Evolutionary conservation across 2,113 vertebrate species (phyloP).

Genomic region (Neodontobutis hainanensis): DNA sequence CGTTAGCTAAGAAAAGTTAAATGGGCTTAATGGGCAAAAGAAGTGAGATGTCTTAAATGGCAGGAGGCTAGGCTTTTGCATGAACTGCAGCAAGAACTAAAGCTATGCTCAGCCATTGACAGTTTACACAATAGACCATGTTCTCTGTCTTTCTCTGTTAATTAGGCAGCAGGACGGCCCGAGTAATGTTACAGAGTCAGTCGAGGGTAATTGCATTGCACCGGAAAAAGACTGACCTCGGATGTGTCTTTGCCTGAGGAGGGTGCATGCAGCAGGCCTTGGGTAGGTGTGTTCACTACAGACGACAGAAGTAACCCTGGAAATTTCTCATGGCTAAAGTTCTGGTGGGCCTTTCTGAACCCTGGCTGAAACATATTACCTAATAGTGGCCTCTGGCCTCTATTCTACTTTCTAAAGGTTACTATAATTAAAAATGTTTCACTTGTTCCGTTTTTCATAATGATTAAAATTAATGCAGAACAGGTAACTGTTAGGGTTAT

Average conservation of each 20-base stretch:
- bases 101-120: background rate
- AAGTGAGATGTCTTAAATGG: too few species aligned
- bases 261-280: background rate
- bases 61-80: too few species aligned
- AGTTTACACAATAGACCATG: constrained; percentile 7
- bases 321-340: constrained; percentile 26
- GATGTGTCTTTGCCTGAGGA: constrained; percentile 38
- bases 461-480: too few species aligned
- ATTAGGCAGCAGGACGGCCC: constrained; percentile 56
- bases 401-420: background rate
- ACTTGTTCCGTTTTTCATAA: too few species aligned
- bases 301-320: constrained; percentile 24
- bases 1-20: background rate
- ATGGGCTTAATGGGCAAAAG: too few species aligned
- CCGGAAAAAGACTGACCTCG: constrained; percentile 54
- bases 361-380: constrained; percentile 52
- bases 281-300: constrained; percentile 22
- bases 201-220: constrained; percentile 57
- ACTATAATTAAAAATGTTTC: too few species aligned
- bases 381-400: background rate
- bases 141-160: constrained; percentile 26
- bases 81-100: background rate
- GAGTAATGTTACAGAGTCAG: constrained; percentile 62
- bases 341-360: constrained; percentile 38
- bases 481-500: constrained; percentile 22